These are phyloP conservation scores for Dexiosoma caninum DNA, from an alignment of 2,888 invertebrate species.

Conservation along the genomic window DNA sequence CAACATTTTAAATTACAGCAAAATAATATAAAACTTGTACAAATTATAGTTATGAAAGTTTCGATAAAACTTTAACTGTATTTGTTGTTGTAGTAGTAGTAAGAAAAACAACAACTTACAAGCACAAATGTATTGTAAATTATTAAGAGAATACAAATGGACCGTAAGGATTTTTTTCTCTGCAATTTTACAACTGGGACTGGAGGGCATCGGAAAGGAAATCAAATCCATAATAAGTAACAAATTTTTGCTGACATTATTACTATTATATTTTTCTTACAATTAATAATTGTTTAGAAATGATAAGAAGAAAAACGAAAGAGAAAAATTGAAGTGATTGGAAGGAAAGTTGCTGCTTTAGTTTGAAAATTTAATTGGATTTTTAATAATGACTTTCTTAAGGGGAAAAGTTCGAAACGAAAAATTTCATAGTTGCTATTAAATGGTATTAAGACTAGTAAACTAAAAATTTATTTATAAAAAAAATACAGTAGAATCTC, in stretches of 20 bases:
- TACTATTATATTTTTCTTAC: background rate
- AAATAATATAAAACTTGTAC: constrained; percentile 52
- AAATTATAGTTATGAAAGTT: constrained; percentile 56
- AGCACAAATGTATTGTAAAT: constrained; percentile 42
- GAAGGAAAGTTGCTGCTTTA: background rate
- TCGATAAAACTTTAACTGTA: constrained; percentile 22
- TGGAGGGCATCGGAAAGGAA: background rate
- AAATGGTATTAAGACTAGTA: too few species aligned
- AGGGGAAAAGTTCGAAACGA: background rate
- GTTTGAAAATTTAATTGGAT: constrained; percentile 32
- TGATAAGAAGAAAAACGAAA: background rate
- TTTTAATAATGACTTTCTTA: background rate
- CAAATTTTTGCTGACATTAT: constrained; percentile 19
- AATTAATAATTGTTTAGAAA: constrained; percentile 36
- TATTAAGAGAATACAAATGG: background rate
- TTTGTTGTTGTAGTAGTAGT: too few species aligned
- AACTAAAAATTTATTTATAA: too few species aligned
- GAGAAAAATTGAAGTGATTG: background rate
- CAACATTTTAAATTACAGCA: constrained; percentile 44
- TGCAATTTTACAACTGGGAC: background rate
- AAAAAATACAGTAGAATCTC: too few species aligned
- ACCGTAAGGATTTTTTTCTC: background rate
- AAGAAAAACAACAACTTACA: constrained; percentile 18
- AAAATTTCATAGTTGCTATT: background rate
- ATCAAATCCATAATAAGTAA: constrained; percentile 20